A percentile compares a stretch with the other conserved stretches of the same genome.
These are phyloP conservation scores for Nemotelus pantherinus DNA, from an alignment of 2,888 invertebrate genomes.

Conservation along the genomic window DNA sequence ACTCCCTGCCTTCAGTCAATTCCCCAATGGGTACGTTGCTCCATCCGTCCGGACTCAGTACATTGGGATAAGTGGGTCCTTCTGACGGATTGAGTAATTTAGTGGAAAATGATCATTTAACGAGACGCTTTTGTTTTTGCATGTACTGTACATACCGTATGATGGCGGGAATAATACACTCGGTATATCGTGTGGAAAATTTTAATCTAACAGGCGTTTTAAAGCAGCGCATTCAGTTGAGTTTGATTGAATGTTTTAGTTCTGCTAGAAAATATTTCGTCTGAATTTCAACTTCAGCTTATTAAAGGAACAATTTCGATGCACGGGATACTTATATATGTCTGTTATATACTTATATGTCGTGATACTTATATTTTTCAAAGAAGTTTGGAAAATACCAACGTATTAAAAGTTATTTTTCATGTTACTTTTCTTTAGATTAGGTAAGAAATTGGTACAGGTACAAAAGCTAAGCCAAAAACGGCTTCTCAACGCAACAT, in stretches of 20 bases:
- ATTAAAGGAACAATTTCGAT: too few species aligned
- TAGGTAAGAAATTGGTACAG: too few species aligned
- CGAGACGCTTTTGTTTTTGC: not conserved
- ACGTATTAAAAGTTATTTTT: too few species aligned
- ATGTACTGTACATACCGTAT: not conserved
- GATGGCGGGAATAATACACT: not conserved
- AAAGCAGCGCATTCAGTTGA: not conserved
- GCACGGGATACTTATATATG: too few species aligned
- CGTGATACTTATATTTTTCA: too few species aligned
- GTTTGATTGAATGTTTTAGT: not conserved
- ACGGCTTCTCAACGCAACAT: too few species aligned
- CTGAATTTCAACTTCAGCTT: too few species aligned
- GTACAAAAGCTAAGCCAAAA: too few species aligned
- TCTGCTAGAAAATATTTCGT: too few species aligned
- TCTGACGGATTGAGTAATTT: constrained; percentile 4
- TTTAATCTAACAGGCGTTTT: not conserved
- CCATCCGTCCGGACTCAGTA: not conserved
- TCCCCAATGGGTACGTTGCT: constrained; percentile 4
- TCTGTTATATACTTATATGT: too few species aligned
- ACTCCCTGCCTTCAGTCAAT: constrained; percentile 25
- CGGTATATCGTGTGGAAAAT: constrained; percentile 3
- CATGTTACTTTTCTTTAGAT: too few species aligned
- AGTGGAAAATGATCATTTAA: constrained; percentile 31
- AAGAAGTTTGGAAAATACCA: too few species aligned
- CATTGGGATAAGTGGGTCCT: not conserved